Evolutionary conservation across 92 coral and sea anemone species (phyloP).

Genomic region (Ricordea florida): DNA sequence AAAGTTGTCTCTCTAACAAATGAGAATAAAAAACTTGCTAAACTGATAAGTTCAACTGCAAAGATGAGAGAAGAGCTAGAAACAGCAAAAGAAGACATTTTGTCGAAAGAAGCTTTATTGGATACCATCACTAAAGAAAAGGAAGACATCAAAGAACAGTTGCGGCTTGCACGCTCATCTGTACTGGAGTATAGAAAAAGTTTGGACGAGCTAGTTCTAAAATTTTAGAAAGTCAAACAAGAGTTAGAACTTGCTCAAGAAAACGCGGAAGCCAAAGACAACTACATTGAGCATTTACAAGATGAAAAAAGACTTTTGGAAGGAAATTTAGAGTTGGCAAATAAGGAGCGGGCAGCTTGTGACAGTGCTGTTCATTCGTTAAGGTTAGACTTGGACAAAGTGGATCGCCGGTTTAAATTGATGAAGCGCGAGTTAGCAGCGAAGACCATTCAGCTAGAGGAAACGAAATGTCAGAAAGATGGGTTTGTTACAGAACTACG

Average conservation of each 20-base stretch:
- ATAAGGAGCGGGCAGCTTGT: conserved; percentile 70
- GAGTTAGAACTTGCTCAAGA: conserved; percentile 47
- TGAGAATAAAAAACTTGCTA: conserved; percentile 60
- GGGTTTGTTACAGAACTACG: conserved; percentile 60
- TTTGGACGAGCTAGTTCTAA: conserved; percentile 35
- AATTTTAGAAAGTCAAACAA: conserved; percentile 26
- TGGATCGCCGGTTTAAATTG: conserved; percentile 82
- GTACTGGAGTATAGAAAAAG: conserved; percentile 48
- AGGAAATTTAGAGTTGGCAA: conserved; percentile 50
- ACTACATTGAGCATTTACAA: conserved; percentile 37
- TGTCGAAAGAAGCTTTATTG: conserved; percentile 38
- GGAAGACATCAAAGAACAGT: conserved; percentile 52
- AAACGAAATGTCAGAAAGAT: conserved; percentile 62
- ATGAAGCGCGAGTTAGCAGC: conserved; percentile 77
- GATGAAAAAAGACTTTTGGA: conserved; percentile 61
- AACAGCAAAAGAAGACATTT: conserved; percentile 54
- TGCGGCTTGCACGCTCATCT: conserved; percentile 49
- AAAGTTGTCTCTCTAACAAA: conserved; percentile 54
- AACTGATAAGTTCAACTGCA: conserved; percentile 38
- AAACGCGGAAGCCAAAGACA: conserved; percentile 32
- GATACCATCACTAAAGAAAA: conserved; percentile 50
- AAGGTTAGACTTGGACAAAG: conserved; percentile 84
- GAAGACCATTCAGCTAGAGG: conserved; percentile 69
- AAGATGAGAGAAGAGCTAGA: conserved; percentile 58
- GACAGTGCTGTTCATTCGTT: conserved; percentile 78